Conservation (phyloP, 2,888 invertebrate genomes). For the Agriopis aurantiaria region DNA sequence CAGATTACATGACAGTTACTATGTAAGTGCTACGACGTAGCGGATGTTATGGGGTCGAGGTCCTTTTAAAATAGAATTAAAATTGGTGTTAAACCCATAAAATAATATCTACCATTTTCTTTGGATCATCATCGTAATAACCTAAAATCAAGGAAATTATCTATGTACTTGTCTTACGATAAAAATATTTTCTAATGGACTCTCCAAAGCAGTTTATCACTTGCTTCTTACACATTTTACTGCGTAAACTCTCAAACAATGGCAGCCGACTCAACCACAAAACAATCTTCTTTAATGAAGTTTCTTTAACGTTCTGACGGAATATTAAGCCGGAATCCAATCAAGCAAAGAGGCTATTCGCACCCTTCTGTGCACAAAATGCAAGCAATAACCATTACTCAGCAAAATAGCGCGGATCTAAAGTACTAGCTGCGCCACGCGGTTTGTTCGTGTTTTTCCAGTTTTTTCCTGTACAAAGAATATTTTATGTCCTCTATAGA, state of each 20-base stretch:
- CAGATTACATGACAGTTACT: conserved; percentile 18
- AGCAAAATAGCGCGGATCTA: conserved; percentile 48
- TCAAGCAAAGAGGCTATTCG: conserved; percentile 64
- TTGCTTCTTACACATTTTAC: conserved; percentile 2
- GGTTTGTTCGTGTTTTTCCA: too few species aligned
- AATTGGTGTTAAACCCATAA: conserved; percentile 4
- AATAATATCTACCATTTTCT: not conserved
- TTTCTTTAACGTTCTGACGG: conserved; percentile 32
- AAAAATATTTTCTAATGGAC: not conserved
- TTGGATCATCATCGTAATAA: not conserved
- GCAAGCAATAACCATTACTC: conserved; percentile 66
- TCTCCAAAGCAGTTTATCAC: not conserved
- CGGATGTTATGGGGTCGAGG: conserved; percentile 34
- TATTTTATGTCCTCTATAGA: not conserved
- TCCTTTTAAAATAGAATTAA: conserved; percentile 20
- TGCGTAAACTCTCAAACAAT: conserved; percentile 15
- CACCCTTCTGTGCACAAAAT: conserved; percentile 52
- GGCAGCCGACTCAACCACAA: conserved; percentile 14
- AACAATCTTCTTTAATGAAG: conserved; percentile 33
- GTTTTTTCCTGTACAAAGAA: not conserved
- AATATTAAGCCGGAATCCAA: conserved; percentile 55
- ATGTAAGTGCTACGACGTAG: conserved; percentile 56
- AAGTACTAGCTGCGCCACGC: conserved; percentile 5
- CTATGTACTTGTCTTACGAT: too few species aligned
- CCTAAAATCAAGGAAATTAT: not conserved